Percentiles rank a stretch among this genome's conserved stretches.
Evolutionary conservation across 1,140 invertebrate species (phyloP).

Genomic region (Drosophila punjabiensis): DNA sequence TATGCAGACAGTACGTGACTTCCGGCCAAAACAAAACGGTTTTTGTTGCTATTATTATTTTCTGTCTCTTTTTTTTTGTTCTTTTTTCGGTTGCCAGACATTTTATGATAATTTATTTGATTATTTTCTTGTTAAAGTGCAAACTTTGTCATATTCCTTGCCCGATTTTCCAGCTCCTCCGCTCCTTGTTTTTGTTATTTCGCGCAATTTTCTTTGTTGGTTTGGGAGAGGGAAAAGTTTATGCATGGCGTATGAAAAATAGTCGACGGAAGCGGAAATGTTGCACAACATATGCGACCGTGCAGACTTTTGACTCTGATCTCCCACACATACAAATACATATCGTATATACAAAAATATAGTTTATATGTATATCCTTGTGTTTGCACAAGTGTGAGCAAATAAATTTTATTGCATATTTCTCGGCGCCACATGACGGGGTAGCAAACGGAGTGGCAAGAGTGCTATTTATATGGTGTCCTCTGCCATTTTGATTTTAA

Average conservation of each 20-base stretch:
- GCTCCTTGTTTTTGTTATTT: constrained; percentile 48
- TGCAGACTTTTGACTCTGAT: too few relatives aligned
- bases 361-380: constrained; percentile 17
- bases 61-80: background rate
- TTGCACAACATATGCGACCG: constrained; percentile 79
- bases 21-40: constrained; percentile 82
- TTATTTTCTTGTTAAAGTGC: constrained; percentile 83
- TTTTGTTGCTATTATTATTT: constrained; percentile 45
- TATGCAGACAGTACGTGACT: constrained; percentile 80
- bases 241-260: constrained; percentile 54
- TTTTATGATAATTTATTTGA: constrained; percentile 84
- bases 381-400: constrained; percentile 47
- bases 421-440: constrained; percentile 74
- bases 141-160: constrained; percentile 76
- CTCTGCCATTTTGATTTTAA: constrained; percentile 49
- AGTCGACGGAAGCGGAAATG: constrained; percentile 77
- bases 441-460: constrained; percentile 50
- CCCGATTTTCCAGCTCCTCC: constrained; percentile 15
- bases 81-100: constrained; percentile 54
- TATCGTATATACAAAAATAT: too few relatives aligned
- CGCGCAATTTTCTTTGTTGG: constrained; percentile 53
- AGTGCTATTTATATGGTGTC: constrained; percentile 52
- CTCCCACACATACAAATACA: too few relatives aligned
- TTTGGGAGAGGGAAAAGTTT: constrained; percentile 50
- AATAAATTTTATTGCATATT: constrained; percentile 83